These are phyloP conservation scores for Hypomecis punctinalis DNA, from an alignment of 2,888 invertebrate species.

Conservation along the genomic window DNA sequence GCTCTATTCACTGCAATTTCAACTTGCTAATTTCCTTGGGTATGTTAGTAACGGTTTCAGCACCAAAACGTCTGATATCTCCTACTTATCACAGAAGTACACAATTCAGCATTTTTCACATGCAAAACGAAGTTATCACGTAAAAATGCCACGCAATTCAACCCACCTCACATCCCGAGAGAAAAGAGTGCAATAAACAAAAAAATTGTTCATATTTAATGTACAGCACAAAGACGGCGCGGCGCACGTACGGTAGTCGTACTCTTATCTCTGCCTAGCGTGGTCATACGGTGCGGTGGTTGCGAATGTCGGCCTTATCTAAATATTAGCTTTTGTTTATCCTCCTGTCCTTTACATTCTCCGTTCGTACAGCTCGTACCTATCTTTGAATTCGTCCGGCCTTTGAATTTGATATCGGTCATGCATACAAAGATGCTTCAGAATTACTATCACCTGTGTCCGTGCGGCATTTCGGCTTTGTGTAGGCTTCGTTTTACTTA, in stretches of 20 bases:
- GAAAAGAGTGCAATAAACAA: slow-evolving; percentile 37
- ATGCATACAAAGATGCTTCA: slow-evolving; percentile 61
- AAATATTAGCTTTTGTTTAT: slow-evolving; percentile 74
- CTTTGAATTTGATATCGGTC: slow-evolving; percentile 57
- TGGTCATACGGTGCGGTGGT: slow-evolving; percentile 48
- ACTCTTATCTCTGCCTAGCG: slow-evolving; percentile 47
- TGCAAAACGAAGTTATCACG: background rate
- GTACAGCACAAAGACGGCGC: slow-evolving; percentile 64
- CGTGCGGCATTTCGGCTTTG: slow-evolving; percentile 29
- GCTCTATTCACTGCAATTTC: no score
- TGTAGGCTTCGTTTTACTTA: slow-evolving; percentile 20
- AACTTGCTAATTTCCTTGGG: background rate
- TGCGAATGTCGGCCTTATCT: slow-evolving; percentile 68
- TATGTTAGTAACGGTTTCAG: background rate
- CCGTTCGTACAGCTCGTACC: slow-evolving; percentile 55
- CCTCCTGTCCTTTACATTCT: slow-evolving; percentile 65
- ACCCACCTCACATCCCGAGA: slow-evolving; percentile 23
- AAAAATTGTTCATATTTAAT: slow-evolving; percentile 51
- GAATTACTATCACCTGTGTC: slow-evolving; percentile 47
- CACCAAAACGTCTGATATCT: background rate
- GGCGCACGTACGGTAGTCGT: slow-evolving; percentile 64
- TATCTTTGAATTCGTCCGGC: slow-evolving; percentile 63
- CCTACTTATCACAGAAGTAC: no score
- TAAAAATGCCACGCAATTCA: slow-evolving; percentile 3
- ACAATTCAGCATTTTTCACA: background rate